Base-by-base conservation (phyloP, 2,888 invertebrate species). In the Thecophora atra region DNA sequence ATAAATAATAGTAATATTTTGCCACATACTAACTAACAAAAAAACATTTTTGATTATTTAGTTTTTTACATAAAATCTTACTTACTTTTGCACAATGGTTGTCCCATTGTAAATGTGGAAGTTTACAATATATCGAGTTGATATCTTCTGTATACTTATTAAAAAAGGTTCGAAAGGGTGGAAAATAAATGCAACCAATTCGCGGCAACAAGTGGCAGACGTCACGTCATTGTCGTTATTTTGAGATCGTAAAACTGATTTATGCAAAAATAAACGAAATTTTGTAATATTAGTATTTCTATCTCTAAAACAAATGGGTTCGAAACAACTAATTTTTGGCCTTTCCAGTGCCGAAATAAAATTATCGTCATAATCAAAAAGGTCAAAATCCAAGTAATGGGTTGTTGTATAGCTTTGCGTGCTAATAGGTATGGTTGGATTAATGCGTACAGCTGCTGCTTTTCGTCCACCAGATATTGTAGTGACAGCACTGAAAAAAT, bases 91-190 rank as follows among this genome's bases (percentile, higher is more conserved):
- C 0, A 84, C 79, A 47, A 73, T 58, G 0, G 83, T 84, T 2
- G 76, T 84, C 63, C 87, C 82, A 78, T 94, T 92, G 81, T 96
- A 89, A 71, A 98, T 90, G 83, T 98, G 98, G 86, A 98, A 95
- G 88, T 98, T 98, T 64, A 97, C 96, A 73, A 96, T 93, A 85
- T 98, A 98, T 83, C 96, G 96, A 0, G 94, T 91, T 87, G 96
- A 94, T 13, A 96, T 94, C 79, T 97, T 89, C 85, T 98, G 98
- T 11, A 98, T 95, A 81, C 97, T 97, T 76, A 98, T 96, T 11
- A 96, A 94, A 87, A 98, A 96, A 0, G 98, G 98, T 87, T 98
- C 97, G 17, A 92, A 94, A 0, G 98, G 98, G 87, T 98, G 98
- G 86, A 97, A 98, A 13, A 96, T 96, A 84, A 97, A 98, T 21